Conservation (phyloP, 2,888 invertebrate genomes). For the Nebria salina region DNA sequence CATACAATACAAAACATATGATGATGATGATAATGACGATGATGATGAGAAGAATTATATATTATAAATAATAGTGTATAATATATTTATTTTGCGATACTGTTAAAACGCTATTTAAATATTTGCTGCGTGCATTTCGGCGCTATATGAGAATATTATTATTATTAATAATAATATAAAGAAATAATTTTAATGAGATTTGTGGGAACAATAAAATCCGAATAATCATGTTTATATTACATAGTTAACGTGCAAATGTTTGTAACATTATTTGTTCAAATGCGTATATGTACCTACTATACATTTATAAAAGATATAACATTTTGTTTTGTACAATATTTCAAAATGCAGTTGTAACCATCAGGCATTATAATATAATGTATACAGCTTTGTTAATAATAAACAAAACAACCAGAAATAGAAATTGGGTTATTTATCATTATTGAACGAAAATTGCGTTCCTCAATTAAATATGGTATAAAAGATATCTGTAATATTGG, state of each 20-base stretch:
- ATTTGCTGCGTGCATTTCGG: constrained; percentile 20
- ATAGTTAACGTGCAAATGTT: constrained; percentile 27
- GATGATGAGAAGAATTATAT: constrained; percentile 4
- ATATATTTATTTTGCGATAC: constrained; percentile 35
- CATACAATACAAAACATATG: constrained; percentile 20
- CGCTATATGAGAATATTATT: constrained; percentile 27
- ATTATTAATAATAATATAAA: constrained; percentile 30
- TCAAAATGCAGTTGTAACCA: constrained; percentile 30
- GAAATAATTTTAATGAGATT: constrained; percentile 18
- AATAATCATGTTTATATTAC: constrained; percentile 25
- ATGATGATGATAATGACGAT: background rate
- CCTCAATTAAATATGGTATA: background rate
- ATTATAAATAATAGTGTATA: background rate
- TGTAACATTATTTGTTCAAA: background rate
- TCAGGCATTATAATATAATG: constrained; percentile 32
- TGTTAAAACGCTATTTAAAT: constrained; percentile 32
- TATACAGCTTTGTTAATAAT: constrained; percentile 43
- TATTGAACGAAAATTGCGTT: background rate
- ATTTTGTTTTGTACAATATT: constrained; percentile 40
- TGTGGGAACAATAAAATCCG: constrained; percentile 46
- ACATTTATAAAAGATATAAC: constrained; percentile 11
- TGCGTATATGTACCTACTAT: background rate
- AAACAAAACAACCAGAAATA: constrained; percentile 14
- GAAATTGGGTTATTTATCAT: background rate
- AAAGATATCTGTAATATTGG: background rate